phyloP scores from a whole-genome alignment of 2,113 vertebrate genomes.

The Pionites leucogaster region DNA sequence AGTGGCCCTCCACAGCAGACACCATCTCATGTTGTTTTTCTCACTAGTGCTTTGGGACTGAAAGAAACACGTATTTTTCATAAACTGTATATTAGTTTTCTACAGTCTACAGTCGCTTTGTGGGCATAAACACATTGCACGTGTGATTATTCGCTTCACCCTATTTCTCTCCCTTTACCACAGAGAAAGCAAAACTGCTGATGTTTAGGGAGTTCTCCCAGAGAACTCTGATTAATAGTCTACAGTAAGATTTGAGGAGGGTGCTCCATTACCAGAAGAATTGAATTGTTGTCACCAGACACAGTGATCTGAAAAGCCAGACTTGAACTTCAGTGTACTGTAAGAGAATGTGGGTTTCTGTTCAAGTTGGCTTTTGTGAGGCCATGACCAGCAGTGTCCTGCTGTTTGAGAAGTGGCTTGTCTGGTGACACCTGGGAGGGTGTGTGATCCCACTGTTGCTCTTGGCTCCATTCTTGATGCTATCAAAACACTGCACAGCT shows the following conservation, averaged over 20 bases:
- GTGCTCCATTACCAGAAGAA: neutral
- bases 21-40: neutral
- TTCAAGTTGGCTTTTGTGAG: neutral
- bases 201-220: neutral
- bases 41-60: neutral
- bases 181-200: neutral
- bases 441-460: neutral
- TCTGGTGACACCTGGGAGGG: neutral
- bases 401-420: neutral
- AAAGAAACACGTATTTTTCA: neutral
- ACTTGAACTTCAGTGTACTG: rapidly evolving
- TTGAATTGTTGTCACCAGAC: neutral
- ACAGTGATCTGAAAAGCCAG: neutral
- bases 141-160: neutral
- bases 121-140: neutral
- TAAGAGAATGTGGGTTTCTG: neutral
- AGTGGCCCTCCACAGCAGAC: neutral
- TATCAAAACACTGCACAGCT: neutral
- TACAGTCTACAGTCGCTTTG: neutral
- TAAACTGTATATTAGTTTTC: neutral
- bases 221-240: neutral
- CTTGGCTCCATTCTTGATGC: neutral
- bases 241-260: neutral
- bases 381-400: neutral
- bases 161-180: rapidly evolving